Evolutionary conservation across 23 tunicate genomes (phyloP).

Genomic region (Halocynthia roretzi): DNA sequence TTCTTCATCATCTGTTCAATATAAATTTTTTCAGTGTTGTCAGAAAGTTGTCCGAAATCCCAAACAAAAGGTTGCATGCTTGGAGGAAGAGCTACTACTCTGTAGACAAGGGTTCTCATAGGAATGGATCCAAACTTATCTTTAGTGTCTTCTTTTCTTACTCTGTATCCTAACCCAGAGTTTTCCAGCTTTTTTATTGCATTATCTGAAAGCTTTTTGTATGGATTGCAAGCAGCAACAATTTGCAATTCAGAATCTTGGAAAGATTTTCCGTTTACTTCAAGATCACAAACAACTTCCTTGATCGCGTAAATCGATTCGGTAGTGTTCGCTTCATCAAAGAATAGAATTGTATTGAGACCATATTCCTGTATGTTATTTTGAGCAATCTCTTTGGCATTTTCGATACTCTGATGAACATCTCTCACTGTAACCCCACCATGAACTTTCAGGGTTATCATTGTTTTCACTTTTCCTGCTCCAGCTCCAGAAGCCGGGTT

Average conservation of each 20-base stretch:
- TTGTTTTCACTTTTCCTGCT: background rate
- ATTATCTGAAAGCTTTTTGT: slow-evolving; percentile 25
- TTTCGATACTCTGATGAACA: slow-evolving; percentile 14
- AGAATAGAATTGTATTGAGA: slow-evolving; percentile 16
- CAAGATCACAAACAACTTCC: slow-evolving; percentile 52
- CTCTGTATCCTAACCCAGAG: slow-evolving; percentile 44
- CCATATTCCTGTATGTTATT: too few species aligned
- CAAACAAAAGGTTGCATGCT: slow-evolving; percentile 60
- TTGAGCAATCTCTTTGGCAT: slow-evolving; percentile 24
- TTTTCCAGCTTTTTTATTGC: slow-evolving; percentile 28
- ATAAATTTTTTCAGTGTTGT: slow-evolving; percentile 36
- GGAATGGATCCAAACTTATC: slow-evolving; percentile 35
- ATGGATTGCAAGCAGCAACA: slow-evolving; percentile 57
- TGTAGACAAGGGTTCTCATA: slow-evolving; percentile 40
- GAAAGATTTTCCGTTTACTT: slow-evolving; percentile 36
- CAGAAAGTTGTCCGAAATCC: slow-evolving; percentile 50
- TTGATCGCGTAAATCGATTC: slow-evolving; percentile 61
- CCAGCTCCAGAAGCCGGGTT: slow-evolving; percentile 1
- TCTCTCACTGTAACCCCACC: slow-evolving; percentile 40
- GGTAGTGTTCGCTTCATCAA: slow-evolving; percentile 68
- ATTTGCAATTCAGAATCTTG: slow-evolving; percentile 33
- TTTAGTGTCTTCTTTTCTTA: slow-evolving; percentile 11
- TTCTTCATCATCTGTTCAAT: background rate
- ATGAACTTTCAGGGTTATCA: slow-evolving; percentile 44
- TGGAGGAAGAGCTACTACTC: slow-evolving; percentile 51